Evolutionary conservation across 2,797 vertebrate genomes (phyloP).

Genomic region (Salmo trutta): DNA sequence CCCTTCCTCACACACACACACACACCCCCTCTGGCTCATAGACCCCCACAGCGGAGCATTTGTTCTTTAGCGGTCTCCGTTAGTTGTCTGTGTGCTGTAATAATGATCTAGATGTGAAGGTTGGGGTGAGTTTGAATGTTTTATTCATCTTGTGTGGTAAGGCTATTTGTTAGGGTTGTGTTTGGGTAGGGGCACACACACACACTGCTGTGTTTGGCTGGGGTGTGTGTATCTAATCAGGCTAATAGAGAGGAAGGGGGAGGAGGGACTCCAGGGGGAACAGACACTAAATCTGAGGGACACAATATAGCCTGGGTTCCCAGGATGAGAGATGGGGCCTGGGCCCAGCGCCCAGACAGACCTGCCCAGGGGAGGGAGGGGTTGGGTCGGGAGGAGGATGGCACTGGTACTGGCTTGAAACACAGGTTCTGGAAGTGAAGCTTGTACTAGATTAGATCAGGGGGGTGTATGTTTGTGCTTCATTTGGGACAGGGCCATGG

Average conservation of each 20-base stretch:
- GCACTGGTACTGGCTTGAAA: slow-evolving; percentile 20
- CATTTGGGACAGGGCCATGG: not conserved
- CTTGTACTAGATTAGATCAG: not conserved
- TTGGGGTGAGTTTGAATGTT: slow-evolving; percentile 58
- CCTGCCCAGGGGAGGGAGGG: slow-evolving; percentile 7
- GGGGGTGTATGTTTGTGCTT: not conserved
- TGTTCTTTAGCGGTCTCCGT: not conserved
- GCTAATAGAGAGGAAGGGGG: slow-evolving; percentile 78
- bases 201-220: slow-evolving; percentile 32
- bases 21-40: slow-evolving; percentile 13
- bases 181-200: slow-evolving; percentile 29
- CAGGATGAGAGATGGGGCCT: slow-evolving; percentile 69
- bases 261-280: slow-evolving; percentile 61
- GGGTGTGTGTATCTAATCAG: slow-evolving; percentile 76
- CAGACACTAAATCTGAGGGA: slow-evolving; percentile 76
- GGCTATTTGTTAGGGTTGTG: slow-evolving; percentile 58
- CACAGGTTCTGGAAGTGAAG: not conserved
- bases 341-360: slow-evolving; percentile 60
- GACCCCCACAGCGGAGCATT: not conserved
- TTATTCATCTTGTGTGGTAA: slow-evolving; percentile 54
- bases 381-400: slow-evolving; percentile 17
- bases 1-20: slow-evolving; percentile 17
- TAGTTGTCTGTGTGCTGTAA: slow-evolving; percentile 32
- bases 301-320: slow-evolving; percentile 76
- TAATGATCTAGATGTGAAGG: slow-evolving; percentile 56